Conservation (phyloP, 2,797 vertebrate species). For the Anguilla pacifica region DNA sequence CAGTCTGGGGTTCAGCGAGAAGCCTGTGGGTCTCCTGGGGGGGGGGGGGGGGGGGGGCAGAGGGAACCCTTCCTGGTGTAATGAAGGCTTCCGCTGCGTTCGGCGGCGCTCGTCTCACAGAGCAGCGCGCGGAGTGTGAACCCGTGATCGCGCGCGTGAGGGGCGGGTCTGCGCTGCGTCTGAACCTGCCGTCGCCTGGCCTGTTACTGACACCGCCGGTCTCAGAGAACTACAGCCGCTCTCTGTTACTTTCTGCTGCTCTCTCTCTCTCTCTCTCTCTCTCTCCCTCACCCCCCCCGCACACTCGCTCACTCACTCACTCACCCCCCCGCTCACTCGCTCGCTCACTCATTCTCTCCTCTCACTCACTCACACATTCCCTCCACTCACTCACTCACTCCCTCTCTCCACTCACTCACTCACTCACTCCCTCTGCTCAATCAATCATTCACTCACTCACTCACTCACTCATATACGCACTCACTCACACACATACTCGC, state of each 20-base stretch:
- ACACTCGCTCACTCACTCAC: constrained; percentile 11
- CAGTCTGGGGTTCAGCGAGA: not conserved
- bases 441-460: too few species aligned
- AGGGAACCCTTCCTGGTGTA: constrained; percentile 40
- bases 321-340: not conserved
- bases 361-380: too few species aligned
- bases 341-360: not conserved
- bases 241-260: constrained; percentile 6
- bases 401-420: too few species aligned
- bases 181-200: not conserved
- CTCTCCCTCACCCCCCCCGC: not conserved
- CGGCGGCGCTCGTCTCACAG: not conserved
- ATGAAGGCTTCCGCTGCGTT: not conserved
- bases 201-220: not conserved
- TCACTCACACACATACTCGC: too few species aligned
- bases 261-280: not conserved
- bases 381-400: too few species aligned
- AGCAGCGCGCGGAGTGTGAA: not conserved
- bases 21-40: not conserved
- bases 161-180: not conserved
- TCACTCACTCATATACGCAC: too few species aligned
- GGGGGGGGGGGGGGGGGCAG: not conserved
- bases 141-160: not conserved
- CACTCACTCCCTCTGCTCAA: too few species aligned
- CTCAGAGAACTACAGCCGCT: not conserved